These are phyloP conservation scores for Mastomys coucha DNA, from an alignment of 2,113 vertebrate species.

Conservation along the genomic window DNA sequence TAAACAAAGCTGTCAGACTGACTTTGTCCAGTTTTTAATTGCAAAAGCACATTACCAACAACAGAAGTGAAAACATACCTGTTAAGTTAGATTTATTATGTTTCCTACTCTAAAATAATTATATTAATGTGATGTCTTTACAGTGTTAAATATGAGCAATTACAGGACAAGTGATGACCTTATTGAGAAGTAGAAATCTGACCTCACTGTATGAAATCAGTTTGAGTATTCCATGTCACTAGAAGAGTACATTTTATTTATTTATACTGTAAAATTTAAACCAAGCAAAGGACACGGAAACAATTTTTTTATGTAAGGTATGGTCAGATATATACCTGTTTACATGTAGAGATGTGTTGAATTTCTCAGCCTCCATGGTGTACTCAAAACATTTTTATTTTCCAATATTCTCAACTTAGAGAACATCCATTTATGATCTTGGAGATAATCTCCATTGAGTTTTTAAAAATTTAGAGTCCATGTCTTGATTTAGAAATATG, in stretches of 20 bases:
- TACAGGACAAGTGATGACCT: neutral
- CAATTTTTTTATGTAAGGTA: slow-evolving; percentile 16
- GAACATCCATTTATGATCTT: slow-evolving; percentile 34
- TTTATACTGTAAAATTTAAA: slow-evolving; percentile 36
- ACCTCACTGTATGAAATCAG: slow-evolving; percentile 9
- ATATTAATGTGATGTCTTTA: neutral
- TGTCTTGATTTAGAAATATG: slow-evolving; percentile 62
- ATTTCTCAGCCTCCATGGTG: neutral
- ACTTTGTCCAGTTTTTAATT: slow-evolving; percentile 24
- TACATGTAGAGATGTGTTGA: neutral
- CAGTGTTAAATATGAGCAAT: neutral
- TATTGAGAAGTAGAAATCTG: slow-evolving; percentile 17
- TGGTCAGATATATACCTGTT: neutral
- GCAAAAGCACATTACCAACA: slow-evolving; percentile 21
- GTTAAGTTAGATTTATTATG: slow-evolving; percentile 47
- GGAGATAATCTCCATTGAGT: neutral
- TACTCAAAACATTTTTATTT: slow-evolving; percentile 28
- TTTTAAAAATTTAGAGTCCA: neutral
- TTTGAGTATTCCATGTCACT: slow-evolving; percentile 64
- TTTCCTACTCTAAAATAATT: slow-evolving; percentile 26
- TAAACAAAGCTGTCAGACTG: slow-evolving; percentile 71
- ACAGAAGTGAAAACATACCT: slow-evolving; percentile 3
- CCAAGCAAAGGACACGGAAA: slow-evolving; percentile 40
- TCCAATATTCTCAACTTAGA: slow-evolving; percentile 39
- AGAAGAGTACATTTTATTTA: slow-evolving; percentile 41